These are phyloP conservation scores for Danionella dracula DNA, from an alignment of 2,797 vertebrate genomes.

Conservation along the genomic window DNA sequence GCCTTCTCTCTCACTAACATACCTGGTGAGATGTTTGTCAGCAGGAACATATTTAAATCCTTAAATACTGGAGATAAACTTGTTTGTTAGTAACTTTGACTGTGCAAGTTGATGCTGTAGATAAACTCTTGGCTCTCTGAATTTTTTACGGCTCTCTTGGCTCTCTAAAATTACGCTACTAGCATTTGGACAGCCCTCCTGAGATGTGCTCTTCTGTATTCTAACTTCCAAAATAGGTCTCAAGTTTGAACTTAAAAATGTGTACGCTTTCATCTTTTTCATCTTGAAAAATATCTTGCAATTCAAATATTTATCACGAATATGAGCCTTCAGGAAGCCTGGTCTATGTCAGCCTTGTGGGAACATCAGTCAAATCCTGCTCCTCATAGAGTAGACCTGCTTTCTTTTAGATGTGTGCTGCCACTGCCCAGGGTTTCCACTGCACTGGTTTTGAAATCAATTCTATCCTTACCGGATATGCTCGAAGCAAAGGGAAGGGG, in stretches of 20 bases:
- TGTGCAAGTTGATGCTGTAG: not conserved
- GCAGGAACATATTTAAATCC: not conserved
- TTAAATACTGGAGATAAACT: not conserved
- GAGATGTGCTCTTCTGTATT: not conserved
- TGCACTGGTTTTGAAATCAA: constrained; percentile 77
- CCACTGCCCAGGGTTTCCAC: constrained; percentile 62
- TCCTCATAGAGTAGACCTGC: constrained; percentile 1
- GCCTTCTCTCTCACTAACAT: not conserved
- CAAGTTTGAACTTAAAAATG: not conserved
- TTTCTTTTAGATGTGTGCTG: constrained; percentile 64
- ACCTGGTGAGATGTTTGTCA: not conserved
- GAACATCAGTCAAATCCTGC: not conserved
- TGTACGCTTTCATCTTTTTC: not conserved
- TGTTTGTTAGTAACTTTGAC: not conserved
- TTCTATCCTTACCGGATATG: constrained; percentile 62
- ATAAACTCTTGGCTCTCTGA: not conserved
- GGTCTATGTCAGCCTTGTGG: not conserved
- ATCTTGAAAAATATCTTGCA: not conserved
- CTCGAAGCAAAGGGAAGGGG: constrained; percentile 61
- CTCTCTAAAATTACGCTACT: not conserved
- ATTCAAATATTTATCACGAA: not conserved
- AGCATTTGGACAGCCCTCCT: not conserved
- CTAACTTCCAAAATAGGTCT: constrained; percentile 5
- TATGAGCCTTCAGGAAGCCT: not conserved
- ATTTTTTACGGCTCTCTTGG: not conserved